Percentiles rank a stretch among this genome's conserved stretches.
phyloP scores from a whole-genome alignment of 2,797 vertebrate species.

The Tauraco hartlaubi region DNA sequence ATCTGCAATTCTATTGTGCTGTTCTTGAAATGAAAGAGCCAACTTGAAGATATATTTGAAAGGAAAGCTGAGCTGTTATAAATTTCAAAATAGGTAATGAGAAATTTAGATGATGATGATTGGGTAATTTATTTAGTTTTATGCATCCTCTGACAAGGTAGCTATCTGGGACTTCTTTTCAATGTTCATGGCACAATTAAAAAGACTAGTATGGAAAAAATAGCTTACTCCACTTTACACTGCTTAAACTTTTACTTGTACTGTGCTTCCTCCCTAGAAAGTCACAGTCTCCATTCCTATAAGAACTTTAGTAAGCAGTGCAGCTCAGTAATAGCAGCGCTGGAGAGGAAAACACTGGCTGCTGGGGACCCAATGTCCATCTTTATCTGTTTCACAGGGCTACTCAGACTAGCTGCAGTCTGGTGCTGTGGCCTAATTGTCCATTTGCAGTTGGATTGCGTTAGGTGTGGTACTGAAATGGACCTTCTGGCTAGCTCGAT shows the following conservation, averaged over 20 bases:
- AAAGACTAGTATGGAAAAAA: neutral
- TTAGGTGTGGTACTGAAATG: neutral
- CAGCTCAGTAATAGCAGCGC: neutral
- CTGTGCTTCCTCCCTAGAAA: neutral
- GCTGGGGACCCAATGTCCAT: neutral
- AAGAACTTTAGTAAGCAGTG: neutral
- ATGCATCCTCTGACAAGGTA: neutral
- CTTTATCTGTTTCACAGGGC: neutral
- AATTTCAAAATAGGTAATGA: neutral
- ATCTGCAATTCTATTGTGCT: neutral
- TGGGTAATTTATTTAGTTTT: neutral
- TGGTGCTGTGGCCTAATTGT: neutral
- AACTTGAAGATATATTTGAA: neutral
- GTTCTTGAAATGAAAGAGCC: neutral
- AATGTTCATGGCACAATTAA: neutral
- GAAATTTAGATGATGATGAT: neutral
- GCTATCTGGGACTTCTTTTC: neutral
- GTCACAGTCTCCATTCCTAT: fast-evolving
- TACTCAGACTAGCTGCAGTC: neutral
- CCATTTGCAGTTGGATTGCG: neutral
- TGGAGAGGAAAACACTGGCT: neutral
- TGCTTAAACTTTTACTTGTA: neutral
- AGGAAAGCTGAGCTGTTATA: neutral
- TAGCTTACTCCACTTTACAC: neutral
- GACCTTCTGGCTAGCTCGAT: neutral